phyloP scores from a whole-genome alignment of 2,113 vertebrate species.

The Chrysemys picta region DNA sequence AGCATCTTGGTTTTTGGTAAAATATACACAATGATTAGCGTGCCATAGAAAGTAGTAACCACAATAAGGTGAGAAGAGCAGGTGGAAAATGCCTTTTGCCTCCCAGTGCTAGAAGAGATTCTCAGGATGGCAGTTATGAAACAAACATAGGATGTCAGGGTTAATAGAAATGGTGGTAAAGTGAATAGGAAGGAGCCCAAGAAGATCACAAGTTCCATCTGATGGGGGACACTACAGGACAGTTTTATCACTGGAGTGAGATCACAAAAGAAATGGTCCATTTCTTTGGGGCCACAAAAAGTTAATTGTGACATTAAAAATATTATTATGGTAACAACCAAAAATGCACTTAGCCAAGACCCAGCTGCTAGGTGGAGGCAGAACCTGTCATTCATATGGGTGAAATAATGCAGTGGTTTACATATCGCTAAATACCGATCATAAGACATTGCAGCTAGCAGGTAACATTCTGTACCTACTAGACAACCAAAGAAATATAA shows the following conservation, averaged over 20 bases:
- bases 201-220: conserved; percentile 29
- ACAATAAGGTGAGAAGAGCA: too few species aligned
- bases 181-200: not conserved
- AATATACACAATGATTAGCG: too few species aligned
- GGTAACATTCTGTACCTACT: conserved; percentile 20
- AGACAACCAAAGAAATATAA: conserved; percentile 49
- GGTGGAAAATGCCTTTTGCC: too few species aligned
- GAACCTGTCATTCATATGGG: conserved; percentile 32
- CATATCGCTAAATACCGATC: conserved; percentile 48
- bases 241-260: conserved; percentile 49
- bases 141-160: not conserved
- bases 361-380: not conserved
- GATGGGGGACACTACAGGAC: conserved; percentile 14
- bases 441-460: conserved; percentile 51
- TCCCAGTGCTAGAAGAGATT: too few species aligned
- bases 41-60: too few species aligned
- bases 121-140: too few species aligned
- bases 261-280: conserved; percentile 61
- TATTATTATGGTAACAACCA: conserved; percentile 2
- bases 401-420: not conserved
- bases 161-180: not conserved
- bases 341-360: conserved; percentile 36
- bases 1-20: too few species aligned
- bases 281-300: conserved; percentile 39
- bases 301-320: not conserved